Base-by-base conservation (phyloP, 2,888 invertebrate genomes). In the Aphidius colemani region DNA sequence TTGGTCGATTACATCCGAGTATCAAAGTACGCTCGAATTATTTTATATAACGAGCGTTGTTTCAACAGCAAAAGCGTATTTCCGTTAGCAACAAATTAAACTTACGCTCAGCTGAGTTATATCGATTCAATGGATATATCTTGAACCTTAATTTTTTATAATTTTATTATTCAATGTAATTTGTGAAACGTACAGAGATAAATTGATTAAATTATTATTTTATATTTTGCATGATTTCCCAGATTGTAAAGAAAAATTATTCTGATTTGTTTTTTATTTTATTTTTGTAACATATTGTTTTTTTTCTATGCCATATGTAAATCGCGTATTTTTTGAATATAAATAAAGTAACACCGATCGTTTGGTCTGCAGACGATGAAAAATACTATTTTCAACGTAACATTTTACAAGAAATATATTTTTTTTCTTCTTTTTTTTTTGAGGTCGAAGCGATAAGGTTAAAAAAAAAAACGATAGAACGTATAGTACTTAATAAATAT, bases 41-140 rank as follows among this genome's bases (percentile, higher is more conserved):
- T 63, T 63, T 51, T 57, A 50, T 55, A 51, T 61, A 65, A 59
- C 62, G 65, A 64, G 66, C 30, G 30, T 30, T 30, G 30, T 30
- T 30, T 30, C 30, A 64, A 65, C 62, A 58, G 61, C 67, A 66
- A 65, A 67, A 67, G 62, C 64, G 51, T 65, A 59, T 30, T 40
- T 41, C 63, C 59, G 63, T 63, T 59, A 63, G 18, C 46, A 6
- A 56, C 44, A 59, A 64, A 64, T 67, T 70, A 73, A 72, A 74
- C 77, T 78, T 74, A 76, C 75, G 76, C 75, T 75, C 71, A 75
- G 72, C 73, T 75, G 73, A 74, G 73, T 73, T 75, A 74, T 71
- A 73, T 75, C 73, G 70, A 69, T 69, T 39, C 63, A 41, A 7
- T 30, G 46, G 59, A 18, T 59, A 18, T 59, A 53, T 43, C 53